phyloP scores from a whole-genome alignment of 2,797 vertebrate species.

The Alcedo quadribrachys region DNA sequence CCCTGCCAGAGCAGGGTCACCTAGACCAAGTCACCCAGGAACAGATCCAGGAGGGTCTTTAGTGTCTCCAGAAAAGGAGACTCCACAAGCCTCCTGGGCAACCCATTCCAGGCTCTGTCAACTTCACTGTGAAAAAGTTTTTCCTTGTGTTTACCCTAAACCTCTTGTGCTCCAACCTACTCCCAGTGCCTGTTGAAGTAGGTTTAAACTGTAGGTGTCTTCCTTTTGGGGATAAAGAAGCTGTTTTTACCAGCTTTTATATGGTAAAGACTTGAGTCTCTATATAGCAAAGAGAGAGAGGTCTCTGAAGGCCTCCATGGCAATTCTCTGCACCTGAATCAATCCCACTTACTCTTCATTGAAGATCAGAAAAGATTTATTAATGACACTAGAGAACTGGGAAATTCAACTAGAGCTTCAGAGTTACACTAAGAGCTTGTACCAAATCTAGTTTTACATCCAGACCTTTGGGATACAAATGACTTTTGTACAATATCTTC shows the following conservation, averaged over 20 bases:
- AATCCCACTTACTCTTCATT: not conserved
- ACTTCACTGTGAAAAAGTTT: too few species aligned
- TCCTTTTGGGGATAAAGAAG: not conserved
- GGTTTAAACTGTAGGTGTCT: not conserved
- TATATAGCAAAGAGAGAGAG: not conserved
- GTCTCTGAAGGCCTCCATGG: not conserved
- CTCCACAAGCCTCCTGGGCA: too few species aligned
- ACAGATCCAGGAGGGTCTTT: too few species aligned
- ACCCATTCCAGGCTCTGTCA: too few species aligned
- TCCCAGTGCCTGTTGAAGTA: not conserved
- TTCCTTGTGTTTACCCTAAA: too few species aligned
- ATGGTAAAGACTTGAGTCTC: not conserved
- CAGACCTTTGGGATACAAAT: not conserved
- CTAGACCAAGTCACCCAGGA: too few species aligned
- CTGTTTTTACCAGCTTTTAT: not conserved
- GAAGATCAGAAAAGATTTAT: not conserved
- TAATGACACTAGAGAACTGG: not conserved
- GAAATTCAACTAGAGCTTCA: not conserved
- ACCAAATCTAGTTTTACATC: not conserved
- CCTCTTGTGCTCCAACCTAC: too few species aligned
- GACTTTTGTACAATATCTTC: not conserved
- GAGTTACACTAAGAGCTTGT: not conserved
- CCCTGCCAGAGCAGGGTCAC: too few species aligned
- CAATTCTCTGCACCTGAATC: not conserved
- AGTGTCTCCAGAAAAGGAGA: too few species aligned